Evolutionary conservation across 2,888 invertebrate species (phyloP).

Genomic region (Napeogenes inachia): DNA sequence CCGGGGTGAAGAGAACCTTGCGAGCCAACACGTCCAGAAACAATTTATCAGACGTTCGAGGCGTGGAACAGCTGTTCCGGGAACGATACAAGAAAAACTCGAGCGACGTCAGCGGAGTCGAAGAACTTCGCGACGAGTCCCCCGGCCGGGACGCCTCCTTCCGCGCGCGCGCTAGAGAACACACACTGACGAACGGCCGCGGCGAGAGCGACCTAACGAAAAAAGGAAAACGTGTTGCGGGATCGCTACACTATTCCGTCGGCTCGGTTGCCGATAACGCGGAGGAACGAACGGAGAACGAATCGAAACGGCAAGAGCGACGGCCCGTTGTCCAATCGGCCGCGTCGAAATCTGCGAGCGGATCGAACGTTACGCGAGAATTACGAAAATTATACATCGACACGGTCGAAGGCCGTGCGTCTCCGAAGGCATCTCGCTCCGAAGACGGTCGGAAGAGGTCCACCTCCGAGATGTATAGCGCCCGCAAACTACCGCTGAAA

Average conservation of each 20-base stretch:
- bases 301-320: conserved; percentile 38
- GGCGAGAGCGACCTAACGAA: conserved; percentile 33
- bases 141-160: conserved; percentile 41
- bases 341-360: conserved; percentile 18
- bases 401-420: conserved; percentile 45
- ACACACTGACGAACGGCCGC: conserved; percentile 56
- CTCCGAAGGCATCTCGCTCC: conserved; percentile 38
- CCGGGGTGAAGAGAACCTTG: conserved; percentile 51
- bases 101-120: conserved; percentile 57
- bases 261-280: conserved; percentile 43
- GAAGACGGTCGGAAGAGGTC: conserved; percentile 23
- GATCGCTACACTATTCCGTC: conserved; percentile 45
- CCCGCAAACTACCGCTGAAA: conserved; percentile 54
- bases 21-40: conserved; percentile 46
- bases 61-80: conserved; percentile 47
- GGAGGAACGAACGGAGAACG: conserved; percentile 52
- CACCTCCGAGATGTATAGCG: conserved; percentile 42
- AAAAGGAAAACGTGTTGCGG: conserved; percentile 31
- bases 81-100: conserved; percentile 34
- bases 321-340: conserved; percentile 3
- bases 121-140: conserved; percentile 51
- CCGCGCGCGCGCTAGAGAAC: conserved; percentile 44
- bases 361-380: conserved; percentile 38
- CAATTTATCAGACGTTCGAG: conserved; percentile 53
- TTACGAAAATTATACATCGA: conserved; percentile 47